phyloP scores from a whole-genome alignment of 1,140 invertebrate genomes.

The Plutomurus gul region DNA sequence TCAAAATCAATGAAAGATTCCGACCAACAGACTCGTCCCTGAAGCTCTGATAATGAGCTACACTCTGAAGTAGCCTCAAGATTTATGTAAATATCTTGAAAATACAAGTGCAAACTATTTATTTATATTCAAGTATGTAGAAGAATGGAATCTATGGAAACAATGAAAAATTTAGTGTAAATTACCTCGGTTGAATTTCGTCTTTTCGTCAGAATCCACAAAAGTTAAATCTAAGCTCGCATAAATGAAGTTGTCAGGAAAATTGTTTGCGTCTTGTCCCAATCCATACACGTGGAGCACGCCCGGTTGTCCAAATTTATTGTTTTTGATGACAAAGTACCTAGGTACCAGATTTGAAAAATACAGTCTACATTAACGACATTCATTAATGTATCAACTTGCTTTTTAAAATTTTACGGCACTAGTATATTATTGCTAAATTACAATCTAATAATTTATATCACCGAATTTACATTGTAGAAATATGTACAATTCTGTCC shows the following conservation, averaged over 20 bases:
- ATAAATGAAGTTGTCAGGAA: conserved; percentile 2
- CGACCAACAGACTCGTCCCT: not conserved
- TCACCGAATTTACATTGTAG: too few species aligned
- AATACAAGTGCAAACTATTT: not conserved
- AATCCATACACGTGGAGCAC: not conserved
- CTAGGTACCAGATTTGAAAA: too few species aligned
- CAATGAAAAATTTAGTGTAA: not conserved
- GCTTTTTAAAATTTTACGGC: too few species aligned
- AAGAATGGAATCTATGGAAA: not conserved
- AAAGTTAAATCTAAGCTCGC: not conserved
- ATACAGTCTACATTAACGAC: too few species aligned
- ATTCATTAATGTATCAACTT: too few species aligned
- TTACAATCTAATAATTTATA: too few species aligned
- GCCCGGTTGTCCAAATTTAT: not conserved
- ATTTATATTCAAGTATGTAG: not conserved
- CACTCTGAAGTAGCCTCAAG: not conserved
- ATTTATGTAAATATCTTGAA: not conserved
- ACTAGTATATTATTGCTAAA: too few species aligned
- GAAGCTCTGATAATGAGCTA: not conserved
- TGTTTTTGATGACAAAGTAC: not conserved
- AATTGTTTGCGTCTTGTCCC: not conserved
- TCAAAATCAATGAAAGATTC: conserved; percentile 24
- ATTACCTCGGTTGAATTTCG: not conserved
- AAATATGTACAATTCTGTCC: too few species aligned
- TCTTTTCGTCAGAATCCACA: not conserved